Percentiles rank a stretch among this genome's conserved stretches.
Conservation (phyloP, 2,888 invertebrate species). For the Cheilosia grossa region DNA sequence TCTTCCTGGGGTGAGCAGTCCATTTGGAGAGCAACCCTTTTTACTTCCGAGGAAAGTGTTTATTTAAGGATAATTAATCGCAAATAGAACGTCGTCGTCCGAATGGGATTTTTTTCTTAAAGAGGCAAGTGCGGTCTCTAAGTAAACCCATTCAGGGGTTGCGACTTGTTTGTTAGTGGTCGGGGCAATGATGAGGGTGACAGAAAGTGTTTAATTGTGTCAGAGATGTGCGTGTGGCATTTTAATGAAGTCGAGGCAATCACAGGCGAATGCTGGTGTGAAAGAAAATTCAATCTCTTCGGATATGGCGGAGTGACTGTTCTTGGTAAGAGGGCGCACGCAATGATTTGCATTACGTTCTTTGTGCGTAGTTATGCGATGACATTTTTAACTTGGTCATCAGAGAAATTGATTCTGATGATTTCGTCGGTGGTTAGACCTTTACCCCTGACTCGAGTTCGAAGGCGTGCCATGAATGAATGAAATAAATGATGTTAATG, state of each 20-base stretch:
- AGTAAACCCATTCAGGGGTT: background rate
- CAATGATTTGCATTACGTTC: constrained; percentile 5
- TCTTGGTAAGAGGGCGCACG: constrained; percentile 20
- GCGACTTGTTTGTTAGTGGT: constrained; percentile 16
- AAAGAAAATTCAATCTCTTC: constrained; percentile 56
- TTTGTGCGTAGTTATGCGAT: background rate
- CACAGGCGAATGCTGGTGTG: constrained; percentile 38
- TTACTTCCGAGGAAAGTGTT: constrained; percentile 54
- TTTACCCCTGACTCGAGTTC: too few species aligned
- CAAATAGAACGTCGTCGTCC: constrained; percentile 59
- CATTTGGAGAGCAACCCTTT: constrained; percentile 35
- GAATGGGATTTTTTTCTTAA: constrained; percentile 59
- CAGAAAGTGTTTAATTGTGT: constrained; percentile 73
- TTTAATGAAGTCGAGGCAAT: constrained; percentile 69
- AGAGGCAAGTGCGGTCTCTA: constrained; percentile 5
- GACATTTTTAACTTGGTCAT: too few species aligned
- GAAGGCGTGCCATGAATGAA: too few species aligned
- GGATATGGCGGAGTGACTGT: constrained; percentile 11
- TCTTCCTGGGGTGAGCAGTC: constrained; percentile 9
- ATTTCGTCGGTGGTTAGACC: too few species aligned
- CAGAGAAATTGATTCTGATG: too few species aligned
- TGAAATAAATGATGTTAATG: too few species aligned
- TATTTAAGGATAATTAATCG: constrained; percentile 74
- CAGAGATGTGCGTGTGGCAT: constrained; percentile 66
- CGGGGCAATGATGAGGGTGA: constrained; percentile 51